Evolutionary conservation across 2,888 invertebrate species (phyloP), one percentile per base, ranked within the genome.

Genomic region (Lypha dubia): DNA sequence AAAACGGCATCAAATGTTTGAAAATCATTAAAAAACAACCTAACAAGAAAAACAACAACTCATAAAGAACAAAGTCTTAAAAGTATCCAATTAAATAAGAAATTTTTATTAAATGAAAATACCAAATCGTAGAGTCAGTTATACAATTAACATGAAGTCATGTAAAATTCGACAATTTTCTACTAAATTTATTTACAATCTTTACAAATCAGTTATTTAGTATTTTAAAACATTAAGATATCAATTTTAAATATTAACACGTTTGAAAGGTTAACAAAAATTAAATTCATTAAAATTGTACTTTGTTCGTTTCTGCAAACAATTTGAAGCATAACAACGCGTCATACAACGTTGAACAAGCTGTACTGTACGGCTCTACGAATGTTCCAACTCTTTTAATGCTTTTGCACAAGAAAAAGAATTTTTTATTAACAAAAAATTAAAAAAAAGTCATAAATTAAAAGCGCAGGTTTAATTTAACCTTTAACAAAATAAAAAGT

Each of bases 361-460:
- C 24, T 74, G 51, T 38, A 51, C n/a, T n/a, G n/a, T n/a, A n/a
- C n/a, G n/a, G n/a, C 38, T 60, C 49, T 68, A 60, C 22, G 44
- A 7, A 51, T 65, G 68, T 11, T 13, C 22, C 20, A 65, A 46
- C 24, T 68, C 53, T 13, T n/a, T n/a, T 67, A 83, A 58, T 41
- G 56, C 49, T 79, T 73, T 62, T 74, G 15, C 17, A 38, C 17
- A 65, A 32, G 20, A 46, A 70, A 60, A 15, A 51, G 38, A 41
- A 65, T 65, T 35, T 49, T 70, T 70, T 75, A 70, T 70, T 13
- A 15, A n/a, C n/a, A n/a, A n/a, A n/a, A n/a, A n/a, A n/a, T n/a
- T n/a, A n/a, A n/a, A 32, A 32, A 76, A 83, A 35, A 60, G 74
- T 58, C 62, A 44, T 79, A 83, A 83, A 83, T 75, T 70, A 68